Base-by-base conservation (phyloP, 2,888 invertebrate genomes). In the Eilema sororculum region DNA sequence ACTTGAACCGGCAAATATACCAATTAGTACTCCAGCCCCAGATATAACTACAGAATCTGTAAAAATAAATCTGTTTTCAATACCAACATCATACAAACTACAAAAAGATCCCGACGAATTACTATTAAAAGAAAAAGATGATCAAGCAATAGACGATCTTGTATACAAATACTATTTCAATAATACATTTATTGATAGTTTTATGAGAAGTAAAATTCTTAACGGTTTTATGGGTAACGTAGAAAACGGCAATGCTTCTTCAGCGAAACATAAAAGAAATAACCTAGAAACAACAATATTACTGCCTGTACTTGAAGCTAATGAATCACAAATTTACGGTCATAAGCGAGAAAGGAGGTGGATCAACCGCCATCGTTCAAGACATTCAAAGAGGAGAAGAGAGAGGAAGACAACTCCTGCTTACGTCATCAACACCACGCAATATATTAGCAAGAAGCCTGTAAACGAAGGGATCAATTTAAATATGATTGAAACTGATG, bases 141-240 rank as follows among this genome's bases (percentile, higher is more conserved):
- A 90, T 1, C 87, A 91, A 58, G 81, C 89, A 0, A 90, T 95
- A 0, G 95, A 95, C 30, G 95, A 95, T 73, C 86, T 95, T 72
- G 90, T 95, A 5, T 94, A 93, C 78, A 95, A 94, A 88, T 93
- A 91, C 67, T 95, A 95, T 66, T 95, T 95, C 46, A 95, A 95
- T 69, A 95, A 95, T 52, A 94, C 95, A 0, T 93, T 92, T 24
- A 92, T 95, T 25, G 94, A 95, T 65, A 90, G 84, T 37, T 61
- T 94, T 5, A 93, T 95, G 88, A 93, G 87, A 72, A 91, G 80
- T 25, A 91, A 93, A 73, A 80, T 94, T 28, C 62, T 94, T 4
- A 81, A 88, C 0, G 86, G 86, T 13, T 85, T 90, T 12, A 76
- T 87, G 13, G 75, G 82, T 0, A 73, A 78, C 3, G 72, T 81